Base-by-base conservation (phyloP, 2,113 vertebrate genomes). In the Bos taurus region DNA sequence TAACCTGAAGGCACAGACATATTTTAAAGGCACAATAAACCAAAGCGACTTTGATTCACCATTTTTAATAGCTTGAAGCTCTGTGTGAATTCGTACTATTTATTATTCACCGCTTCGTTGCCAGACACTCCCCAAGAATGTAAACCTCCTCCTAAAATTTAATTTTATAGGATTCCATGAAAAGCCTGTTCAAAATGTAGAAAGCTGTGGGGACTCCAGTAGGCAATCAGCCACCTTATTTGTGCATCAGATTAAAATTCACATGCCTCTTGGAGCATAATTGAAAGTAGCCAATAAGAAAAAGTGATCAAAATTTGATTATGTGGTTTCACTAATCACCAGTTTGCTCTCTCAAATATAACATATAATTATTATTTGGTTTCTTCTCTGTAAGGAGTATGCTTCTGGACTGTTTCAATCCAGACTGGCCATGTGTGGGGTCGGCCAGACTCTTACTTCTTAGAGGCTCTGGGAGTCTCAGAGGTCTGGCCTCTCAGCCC, bases 161-260 rank as follows among this genome's bases (percentile, higher is more conserved):
- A 67, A 95, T 98, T 98, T 98, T 71, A 88, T 25, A 90, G 97
- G 95, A 64, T 36, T 90, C 71, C 91, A 5, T 97, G 97, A 98
- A 98, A 97, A 95, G 67, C 90, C 12, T 15, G 4, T 91, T 98
- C 95, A 96, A 95, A 98, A 95, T 52, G 40, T 67, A 98, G 97
- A 97, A 96, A 96, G 62, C 54, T 71, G 0, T 54, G 88, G 67
- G 74, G 28, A 91, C 60, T 11, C 25, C 78, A 62, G 40, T 81
- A 85, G 81, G 93, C 94, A 98, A 85, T 74, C 50, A 59, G 77
- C 48, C 86, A 89, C 1, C n/a, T 96, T 52, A 60, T 97, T 97
- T 95, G 94, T 67, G 48, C 71, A 21, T 0, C 46, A 16, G 52
- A 83, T 93, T 98, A 94, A 96, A 97, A 98, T 64, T 77, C 33